A percentile compares a stretch with the other conserved stretches of the same genome.
Evolutionary conservation across 2,797 vertebrate species (phyloP).

Genomic region (Melanotaenia trifasciata): DNA sequence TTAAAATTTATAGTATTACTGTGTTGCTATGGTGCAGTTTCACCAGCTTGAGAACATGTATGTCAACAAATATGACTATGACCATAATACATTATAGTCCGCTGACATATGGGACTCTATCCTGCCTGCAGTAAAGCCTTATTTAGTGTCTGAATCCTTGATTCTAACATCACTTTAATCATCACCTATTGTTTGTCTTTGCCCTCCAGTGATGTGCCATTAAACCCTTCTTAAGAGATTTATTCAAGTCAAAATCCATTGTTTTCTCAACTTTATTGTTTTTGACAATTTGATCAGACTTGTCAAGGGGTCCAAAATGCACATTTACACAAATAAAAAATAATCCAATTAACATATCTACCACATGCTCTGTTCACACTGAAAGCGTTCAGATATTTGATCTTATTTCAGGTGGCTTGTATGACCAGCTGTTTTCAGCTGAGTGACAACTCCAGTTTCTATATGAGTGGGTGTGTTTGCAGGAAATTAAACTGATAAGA

Average conservation of each 20-base stretch:
- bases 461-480: slow-evolving; percentile 64
- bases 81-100: slow-evolving; percentile 15
- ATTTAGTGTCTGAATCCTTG: not conserved
- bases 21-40: slow-evolving; percentile 41
- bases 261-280: not conserved
- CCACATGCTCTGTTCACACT: slow-evolving; percentile 9
- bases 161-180: not conserved
- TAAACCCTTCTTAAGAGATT: not conserved
- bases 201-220: too few relatives aligned
- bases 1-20: slow-evolving; percentile 27
- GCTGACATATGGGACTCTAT: slow-evolving; percentile 17
- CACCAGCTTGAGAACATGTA: not conserved
- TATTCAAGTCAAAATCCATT: not conserved
- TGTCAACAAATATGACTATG: slow-evolving; percentile 36
- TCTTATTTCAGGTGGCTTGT: slow-evolving; percentile 44
- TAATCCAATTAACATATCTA: not conserved
- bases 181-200: too few relatives aligned
- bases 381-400: slow-evolving; percentile 28
- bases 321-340: not conserved
- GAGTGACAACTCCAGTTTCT: slow-evolving; percentile 60
- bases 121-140: not conserved
- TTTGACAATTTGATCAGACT: not conserved
- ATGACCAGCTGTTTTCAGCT: slow-evolving; percentile 19
- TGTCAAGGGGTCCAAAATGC: not conserved
- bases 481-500: slow-evolving; percentile 59